phyloP scores from a whole-genome alignment of 2,888 invertebrate species.

The Acanthoscelides obtectus region DNA sequence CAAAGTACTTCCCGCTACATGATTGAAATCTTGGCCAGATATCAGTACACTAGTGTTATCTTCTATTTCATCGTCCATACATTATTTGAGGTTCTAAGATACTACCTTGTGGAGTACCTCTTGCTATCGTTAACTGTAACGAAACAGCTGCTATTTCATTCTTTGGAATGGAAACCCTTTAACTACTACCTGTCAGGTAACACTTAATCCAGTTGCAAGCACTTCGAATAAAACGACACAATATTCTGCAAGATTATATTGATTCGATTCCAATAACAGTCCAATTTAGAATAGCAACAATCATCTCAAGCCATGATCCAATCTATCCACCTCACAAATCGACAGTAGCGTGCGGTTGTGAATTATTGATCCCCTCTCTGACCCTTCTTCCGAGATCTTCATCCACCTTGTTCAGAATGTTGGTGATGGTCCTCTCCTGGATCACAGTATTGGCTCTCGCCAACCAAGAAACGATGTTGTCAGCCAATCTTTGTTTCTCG shows the following conservation, averaged over 20 bases:
- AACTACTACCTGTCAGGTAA: too few species aligned
- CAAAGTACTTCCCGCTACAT: too few species aligned
- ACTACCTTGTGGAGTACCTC: too few species aligned
- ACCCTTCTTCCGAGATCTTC: conserved; percentile 72
- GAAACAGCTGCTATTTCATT: too few species aligned
- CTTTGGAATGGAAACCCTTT: too few species aligned
- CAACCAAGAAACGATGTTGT: conserved; percentile 77
- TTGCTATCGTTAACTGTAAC: too few species aligned
- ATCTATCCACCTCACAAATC: conserved; percentile 20
- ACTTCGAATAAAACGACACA: too few species aligned
- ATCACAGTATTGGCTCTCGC: conserved; percentile 76
- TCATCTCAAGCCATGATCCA: not conserved
- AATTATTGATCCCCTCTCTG: conserved; percentile 46
- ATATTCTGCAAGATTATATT: not conserved
- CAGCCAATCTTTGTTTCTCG: conserved; percentile 65
- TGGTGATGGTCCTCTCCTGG: conserved; percentile 72
- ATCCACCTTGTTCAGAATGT: conserved; percentile 62
- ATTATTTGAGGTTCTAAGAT: too few species aligned
- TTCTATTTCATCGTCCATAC: too few species aligned
- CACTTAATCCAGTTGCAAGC: too few species aligned
- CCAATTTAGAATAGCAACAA: not conserved
- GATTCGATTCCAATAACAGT: not conserved
- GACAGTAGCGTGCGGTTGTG: conserved; percentile 23
- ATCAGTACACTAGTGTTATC: too few species aligned
- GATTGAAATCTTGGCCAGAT: too few species aligned